Evolutionary conservation across 2,797 vertebrate genomes (phyloP), one percentile per base, ranked within the genome.

Genomic region (Thripadectes ignobilis): DNA sequence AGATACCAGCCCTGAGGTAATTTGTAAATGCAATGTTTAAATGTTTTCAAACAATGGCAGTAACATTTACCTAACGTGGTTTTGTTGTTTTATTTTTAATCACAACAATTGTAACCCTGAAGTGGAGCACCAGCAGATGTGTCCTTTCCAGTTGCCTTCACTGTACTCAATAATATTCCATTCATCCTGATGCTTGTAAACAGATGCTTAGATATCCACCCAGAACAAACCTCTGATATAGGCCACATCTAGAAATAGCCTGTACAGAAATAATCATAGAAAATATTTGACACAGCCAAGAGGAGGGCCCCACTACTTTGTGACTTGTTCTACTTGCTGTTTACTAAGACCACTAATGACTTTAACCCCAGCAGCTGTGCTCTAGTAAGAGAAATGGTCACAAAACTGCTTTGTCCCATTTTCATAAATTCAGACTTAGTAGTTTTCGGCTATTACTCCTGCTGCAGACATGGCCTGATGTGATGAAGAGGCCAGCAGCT

Each of bases 231-330:
- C 48, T 89, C 74, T 93, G 80, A 92, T 88, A 94, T 22, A 69
- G 66, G 55, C 73, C 77, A 39, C 48, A 61, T 85, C 79, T 91
- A 96, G 85, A 94, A 96, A 96, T 84, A 93, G 73, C 48, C 32
- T 68, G 18, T 81, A 71, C 58, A 86, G 85, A 95, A 93, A 92
- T 86, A 84, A 84, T 89, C 46, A 41, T 73, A n/a, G 62, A 45
- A 82, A 74, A 80, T 57, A 45, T 38, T 69, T 86, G 78, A 72
- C 68, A 54, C 26, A 88, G 81, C 16, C 45, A 85, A 65, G 78
- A 75, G 76, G 36, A 80, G 29, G 45, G 67, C 49, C 49, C 20
- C 81, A 29, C 36, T 75, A 21, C 3, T 10, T 26, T 82, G 36
- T 30, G 55, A 32, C 16, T 20, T 90, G 43, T 71, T 32, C 39